phyloP scores from a whole-genome alignment of 2,113 vertebrate genomes.

The Excalfactoria chinensis region DNA sequence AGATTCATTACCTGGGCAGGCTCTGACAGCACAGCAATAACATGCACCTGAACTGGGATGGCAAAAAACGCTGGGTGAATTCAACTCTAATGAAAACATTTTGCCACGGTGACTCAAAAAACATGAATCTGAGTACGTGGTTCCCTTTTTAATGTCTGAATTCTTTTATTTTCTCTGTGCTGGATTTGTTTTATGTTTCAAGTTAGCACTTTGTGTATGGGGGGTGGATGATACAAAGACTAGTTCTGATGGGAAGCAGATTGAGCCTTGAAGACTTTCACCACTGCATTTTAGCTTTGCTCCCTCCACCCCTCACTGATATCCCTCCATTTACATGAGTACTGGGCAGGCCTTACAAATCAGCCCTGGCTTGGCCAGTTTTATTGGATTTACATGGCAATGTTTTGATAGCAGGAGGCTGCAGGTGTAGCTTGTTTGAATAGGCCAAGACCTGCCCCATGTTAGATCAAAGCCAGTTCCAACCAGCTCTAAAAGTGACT shows the following conservation, averaged over 20 bases:
- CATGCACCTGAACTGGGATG: accelerated
- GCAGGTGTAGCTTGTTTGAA: not conserved
- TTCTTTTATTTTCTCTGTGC: not conserved
- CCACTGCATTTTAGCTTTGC: not conserved
- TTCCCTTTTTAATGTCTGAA: not conserved
- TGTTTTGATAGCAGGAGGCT: not conserved
- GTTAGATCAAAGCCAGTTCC: not conserved
- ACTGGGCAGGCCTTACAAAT: not conserved
- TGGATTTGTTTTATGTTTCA: not conserved
- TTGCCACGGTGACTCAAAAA: no score
- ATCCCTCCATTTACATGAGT: not conserved
- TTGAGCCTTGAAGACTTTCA: not conserved
- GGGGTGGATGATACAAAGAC: not conserved
- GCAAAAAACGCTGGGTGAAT: not conserved
- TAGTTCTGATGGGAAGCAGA: not conserved
- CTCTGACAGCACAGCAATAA: no score
- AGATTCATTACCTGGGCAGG: not conserved
- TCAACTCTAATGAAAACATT: not conserved
- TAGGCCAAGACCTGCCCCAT: not conserved
- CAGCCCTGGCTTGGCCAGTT: not conserved
- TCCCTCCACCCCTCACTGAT: not conserved
- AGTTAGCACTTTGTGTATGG: not conserved
- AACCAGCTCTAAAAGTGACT: not conserved
- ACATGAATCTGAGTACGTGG: not conserved
- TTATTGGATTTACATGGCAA: not conserved